Evolutionary conservation across 2,888 invertebrate genomes (phyloP).

Genomic region (Nemurella pictetii): DNA sequence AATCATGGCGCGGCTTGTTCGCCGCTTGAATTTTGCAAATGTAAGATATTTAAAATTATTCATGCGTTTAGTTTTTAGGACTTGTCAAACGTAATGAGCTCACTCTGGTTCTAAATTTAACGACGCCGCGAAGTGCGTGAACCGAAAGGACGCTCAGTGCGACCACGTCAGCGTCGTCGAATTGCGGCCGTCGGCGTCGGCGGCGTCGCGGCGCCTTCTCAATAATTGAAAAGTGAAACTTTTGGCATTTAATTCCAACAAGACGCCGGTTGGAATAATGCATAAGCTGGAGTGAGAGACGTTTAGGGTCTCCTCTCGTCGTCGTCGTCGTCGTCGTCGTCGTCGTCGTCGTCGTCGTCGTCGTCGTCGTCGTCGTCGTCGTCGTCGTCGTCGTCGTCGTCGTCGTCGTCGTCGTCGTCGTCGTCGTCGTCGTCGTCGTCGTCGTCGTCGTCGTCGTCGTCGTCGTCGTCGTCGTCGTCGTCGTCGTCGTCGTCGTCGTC

Average conservation of each 20-base stretch:
- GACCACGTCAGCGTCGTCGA: slow-evolving; percentile 41
- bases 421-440: slow-evolving; percentile 46
- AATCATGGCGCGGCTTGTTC: neutral
- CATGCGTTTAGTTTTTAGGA: neutral
- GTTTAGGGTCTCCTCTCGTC: slow-evolving; percentile 47
- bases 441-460: slow-evolving; percentile 45
- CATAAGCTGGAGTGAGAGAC: neutral
- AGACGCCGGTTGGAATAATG: neutral
- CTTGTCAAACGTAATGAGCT: neutral
- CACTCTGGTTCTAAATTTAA: neutral
- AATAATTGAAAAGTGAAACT: neutral
- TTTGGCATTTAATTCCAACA: neutral
- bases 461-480: slow-evolving; percentile 23
- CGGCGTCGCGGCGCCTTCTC: slow-evolving; percentile 49
- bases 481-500: slow-evolving; percentile 27
- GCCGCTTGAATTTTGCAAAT: neutral
- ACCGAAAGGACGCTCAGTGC: neutral
- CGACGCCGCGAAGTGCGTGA: neutral
- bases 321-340: slow-evolving; percentile 21
- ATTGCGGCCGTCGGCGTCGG: neutral
- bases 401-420: slow-evolving; percentile 26
- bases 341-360: slow-evolving; percentile 28
- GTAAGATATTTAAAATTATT: neutral
- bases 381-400: slow-evolving; percentile 22
- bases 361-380: slow-evolving; percentile 27